These are phyloP conservation scores for Hipposideros armiger DNA, from an alignment of 2,113 vertebrate species.

Conservation along the genomic window DNA sequence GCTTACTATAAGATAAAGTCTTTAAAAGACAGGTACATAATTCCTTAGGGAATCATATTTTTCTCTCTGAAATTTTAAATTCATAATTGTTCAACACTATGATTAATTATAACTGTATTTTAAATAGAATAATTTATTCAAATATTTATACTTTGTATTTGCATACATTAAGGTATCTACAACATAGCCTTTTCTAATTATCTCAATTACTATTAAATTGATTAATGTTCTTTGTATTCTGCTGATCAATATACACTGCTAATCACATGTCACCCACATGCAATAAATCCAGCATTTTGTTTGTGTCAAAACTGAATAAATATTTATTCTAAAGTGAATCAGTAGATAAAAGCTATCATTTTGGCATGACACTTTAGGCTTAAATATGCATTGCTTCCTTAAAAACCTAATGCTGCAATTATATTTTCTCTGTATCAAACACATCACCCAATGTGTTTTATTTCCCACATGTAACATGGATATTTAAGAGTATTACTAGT, in stretches of 20 bases:
- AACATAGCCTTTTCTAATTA: neutral
- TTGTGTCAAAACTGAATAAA: neutral
- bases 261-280: neutral
- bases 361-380: neutral
- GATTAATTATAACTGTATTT: neutral
- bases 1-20: neutral
- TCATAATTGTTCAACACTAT: neutral
- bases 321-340: neutral
- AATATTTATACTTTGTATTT: slow-evolving; percentile 8
- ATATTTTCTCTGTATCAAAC: neutral
- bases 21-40: neutral
- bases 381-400: neutral
- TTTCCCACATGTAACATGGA: neutral
- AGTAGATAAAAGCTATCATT: neutral
- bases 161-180: neutral
- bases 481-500: neutral
- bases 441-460: neutral
- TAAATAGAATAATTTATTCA: neutral
- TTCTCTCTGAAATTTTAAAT: neutral
- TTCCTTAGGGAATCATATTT: neutral
- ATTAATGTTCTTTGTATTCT: neutral
- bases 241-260: neutral
- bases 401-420: neutral
- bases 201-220: neutral
- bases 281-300: neutral